phyloP scores from a whole-genome alignment of 2,797 vertebrate genomes.

The Mareca strepera region DNA sequence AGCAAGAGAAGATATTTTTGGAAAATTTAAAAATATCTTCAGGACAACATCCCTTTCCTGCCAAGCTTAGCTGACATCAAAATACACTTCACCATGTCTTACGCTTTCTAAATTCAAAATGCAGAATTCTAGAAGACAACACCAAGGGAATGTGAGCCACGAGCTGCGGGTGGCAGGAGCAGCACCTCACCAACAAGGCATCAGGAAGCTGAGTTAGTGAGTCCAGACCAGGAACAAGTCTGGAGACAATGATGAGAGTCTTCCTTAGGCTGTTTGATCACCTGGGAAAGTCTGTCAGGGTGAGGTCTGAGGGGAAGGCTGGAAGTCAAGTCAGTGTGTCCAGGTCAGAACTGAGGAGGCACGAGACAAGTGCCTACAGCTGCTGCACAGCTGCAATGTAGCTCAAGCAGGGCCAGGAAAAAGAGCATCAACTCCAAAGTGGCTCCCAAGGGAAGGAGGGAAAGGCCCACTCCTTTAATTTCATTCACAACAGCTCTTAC shows the following conservation, averaged over 20 bases:
- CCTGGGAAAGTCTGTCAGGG: neutral
- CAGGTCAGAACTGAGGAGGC: neutral
- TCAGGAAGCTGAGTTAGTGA: neutral
- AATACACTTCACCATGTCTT: neutral
- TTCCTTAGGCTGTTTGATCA: neutral
- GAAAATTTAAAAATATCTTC: neutral
- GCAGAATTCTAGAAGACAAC: neutral
- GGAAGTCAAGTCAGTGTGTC: neutral
- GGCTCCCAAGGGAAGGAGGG: neutral
- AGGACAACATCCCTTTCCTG: neutral
- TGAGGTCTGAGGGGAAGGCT: neutral
- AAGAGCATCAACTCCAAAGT: neutral
- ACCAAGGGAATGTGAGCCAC: neutral
- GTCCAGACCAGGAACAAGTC: neutral
- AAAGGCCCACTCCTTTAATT: neutral
- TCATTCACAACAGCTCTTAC: neutral
- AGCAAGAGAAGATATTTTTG: neutral
- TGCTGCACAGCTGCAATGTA: neutral
- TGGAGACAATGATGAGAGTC: neutral
- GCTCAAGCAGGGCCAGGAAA: neutral
- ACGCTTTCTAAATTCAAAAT: neutral
- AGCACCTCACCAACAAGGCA: rapidly evolving
- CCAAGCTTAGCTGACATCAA: neutral
- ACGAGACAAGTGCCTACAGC: neutral
- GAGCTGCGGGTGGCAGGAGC: neutral